Evolutionary conservation across 92 coral and sea anemone species (phyloP).

Genomic region (Palythoa heliodiscus): DNA sequence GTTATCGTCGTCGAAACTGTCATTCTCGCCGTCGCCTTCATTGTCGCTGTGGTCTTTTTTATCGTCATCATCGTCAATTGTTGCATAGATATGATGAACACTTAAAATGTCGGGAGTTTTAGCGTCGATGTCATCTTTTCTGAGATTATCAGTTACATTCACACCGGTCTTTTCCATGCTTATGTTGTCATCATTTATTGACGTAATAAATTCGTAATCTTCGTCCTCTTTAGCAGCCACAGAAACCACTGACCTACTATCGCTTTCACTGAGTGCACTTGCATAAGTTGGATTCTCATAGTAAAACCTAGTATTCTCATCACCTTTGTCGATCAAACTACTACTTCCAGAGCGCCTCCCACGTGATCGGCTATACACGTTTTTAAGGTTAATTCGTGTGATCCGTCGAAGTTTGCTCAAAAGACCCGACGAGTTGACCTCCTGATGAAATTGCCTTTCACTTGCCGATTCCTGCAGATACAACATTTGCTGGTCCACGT

Average conservation of each 20-base stretch:
- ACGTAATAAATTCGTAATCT: neutral
- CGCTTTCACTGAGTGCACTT: slow-evolving; percentile 3
- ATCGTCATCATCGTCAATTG: neutral
- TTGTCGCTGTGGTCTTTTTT: neutral
- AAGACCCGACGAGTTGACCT: slow-evolving; percentile 3
- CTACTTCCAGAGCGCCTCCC: neutral
- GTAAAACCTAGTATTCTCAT: neutral
- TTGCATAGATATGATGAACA: neutral
- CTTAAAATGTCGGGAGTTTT: neutral
- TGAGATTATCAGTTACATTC: neutral
- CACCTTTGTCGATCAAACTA: neutral
- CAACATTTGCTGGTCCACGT: neutral
- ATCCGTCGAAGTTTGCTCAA: neutral
- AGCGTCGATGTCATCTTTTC: neutral
- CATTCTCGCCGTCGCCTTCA: neutral
- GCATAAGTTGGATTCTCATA: neutral
- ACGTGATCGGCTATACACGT: neutral
- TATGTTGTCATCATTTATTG: neutral
- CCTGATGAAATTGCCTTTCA: neutral
- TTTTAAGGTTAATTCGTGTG: neutral
- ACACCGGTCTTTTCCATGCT: neutral
- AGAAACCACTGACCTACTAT: slow-evolving; percentile 1
- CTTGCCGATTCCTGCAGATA: neutral
- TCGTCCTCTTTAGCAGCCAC: slow-evolving; percentile 31
- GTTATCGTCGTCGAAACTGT: neutral